Evolutionary conservation across 2,113 vertebrate genomes (phyloP).

Genomic region (Diadophis punctatus): DNA sequence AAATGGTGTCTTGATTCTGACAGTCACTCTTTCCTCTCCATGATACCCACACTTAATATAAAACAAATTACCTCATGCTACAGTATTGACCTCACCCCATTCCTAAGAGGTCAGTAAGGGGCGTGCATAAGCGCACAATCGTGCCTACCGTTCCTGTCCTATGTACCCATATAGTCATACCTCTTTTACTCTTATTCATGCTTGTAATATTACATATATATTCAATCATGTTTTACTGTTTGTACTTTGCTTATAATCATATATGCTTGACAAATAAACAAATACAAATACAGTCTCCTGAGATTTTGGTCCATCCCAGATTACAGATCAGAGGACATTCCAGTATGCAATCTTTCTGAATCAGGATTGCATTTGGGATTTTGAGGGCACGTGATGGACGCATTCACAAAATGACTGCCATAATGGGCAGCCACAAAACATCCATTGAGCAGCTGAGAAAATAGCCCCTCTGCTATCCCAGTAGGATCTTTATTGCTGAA

Average conservation of each 20-base stretch:
- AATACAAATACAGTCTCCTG: too few relatives aligned
- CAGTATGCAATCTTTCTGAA: neutral
- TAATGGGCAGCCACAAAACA: neutral
- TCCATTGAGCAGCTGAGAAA: neutral
- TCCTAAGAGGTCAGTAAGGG: too few relatives aligned
- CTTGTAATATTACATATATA: too few relatives aligned
- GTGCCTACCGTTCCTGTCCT: too few relatives aligned
- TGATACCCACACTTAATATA: conserved; percentile 38
- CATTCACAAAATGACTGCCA: neutral
- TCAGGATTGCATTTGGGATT: neutral
- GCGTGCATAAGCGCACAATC: too few relatives aligned
- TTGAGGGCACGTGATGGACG: neutral
- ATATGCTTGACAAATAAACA: too few relatives aligned
- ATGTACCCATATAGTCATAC: too few relatives aligned
- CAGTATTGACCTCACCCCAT: too few relatives aligned
- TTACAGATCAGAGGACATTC: neutral
- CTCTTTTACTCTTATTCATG: too few relatives aligned
- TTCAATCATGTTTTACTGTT: too few relatives aligned
- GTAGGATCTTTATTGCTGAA: neutral
- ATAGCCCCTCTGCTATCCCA: neutral
- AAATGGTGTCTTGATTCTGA: conserved; percentile 20
- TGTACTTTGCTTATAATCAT: too few relatives aligned
- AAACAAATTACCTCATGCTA: neutral
- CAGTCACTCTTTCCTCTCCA: neutral
- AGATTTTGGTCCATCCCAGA: neutral